These are phyloP conservation scores for Lateolabrax maculatus DNA, from an alignment of 2,797 vertebrate genomes.

Conservation along the genomic window DNA sequence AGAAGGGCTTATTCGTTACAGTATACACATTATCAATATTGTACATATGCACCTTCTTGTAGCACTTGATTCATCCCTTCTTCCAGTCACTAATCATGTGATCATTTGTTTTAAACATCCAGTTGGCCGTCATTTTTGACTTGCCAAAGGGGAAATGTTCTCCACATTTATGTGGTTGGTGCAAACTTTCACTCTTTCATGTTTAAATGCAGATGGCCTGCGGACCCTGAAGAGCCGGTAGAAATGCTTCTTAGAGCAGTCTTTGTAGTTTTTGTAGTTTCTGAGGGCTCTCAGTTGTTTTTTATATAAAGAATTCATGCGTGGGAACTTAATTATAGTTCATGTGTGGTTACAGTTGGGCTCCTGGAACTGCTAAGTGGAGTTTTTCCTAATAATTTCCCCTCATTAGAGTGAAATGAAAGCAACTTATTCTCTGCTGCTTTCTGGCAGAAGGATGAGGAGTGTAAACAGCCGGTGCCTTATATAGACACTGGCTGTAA, in stretches of 20 bases:
- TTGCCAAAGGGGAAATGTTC: neutral
- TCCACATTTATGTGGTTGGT: neutral
- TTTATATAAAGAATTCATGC: neutral
- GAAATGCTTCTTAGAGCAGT: neutral
- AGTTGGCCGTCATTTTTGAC: neutral
- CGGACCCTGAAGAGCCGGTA: neutral
- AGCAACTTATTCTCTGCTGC: slow-evolving; percentile 25
- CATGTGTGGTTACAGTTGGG: neutral
- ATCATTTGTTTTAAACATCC: neutral
- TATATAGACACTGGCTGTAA: slow-evolving; percentile 27
- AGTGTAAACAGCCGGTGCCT: slow-evolving; percentile 22
- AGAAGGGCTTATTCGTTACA: neutral
- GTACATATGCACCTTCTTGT: neutral
- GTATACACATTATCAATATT: neutral
- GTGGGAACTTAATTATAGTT: neutral
- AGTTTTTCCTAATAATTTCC: slow-evolving; percentile 8
- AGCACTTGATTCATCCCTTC: neutral
- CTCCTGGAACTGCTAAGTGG: neutral
- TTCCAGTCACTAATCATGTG: neutral
- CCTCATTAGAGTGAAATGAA: slow-evolving; percentile 36
- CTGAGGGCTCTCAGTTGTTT: neutral
- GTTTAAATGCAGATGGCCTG: slow-evolving; percentile 1
- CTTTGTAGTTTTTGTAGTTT: neutral
- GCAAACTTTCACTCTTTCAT: neutral
- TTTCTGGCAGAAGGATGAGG: slow-evolving; percentile 42